Percentiles rank a stretch among this genome's conserved stretches.
phyloP scores from a whole-genome alignment of 2,797 vertebrate species.

The Chelidonichthys spinosus region DNA sequence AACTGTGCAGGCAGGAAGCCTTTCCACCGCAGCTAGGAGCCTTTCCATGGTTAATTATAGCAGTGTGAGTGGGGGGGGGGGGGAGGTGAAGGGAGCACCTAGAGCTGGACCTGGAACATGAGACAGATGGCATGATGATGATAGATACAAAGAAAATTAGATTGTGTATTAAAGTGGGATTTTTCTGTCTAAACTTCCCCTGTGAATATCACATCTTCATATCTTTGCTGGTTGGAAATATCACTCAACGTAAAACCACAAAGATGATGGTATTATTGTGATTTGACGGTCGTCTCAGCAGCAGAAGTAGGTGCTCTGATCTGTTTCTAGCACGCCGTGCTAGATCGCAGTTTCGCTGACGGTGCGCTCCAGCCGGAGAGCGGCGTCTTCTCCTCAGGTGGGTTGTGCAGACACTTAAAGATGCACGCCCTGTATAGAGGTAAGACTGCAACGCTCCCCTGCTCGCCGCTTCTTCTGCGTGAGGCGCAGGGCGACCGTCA shows the following conservation, averaged over 20 bases:
- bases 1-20: constrained; percentile 55
- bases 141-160: constrained; percentile 3
- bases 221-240: background rate
- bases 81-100: constrained; percentile 41
- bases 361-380: constrained; percentile 48
- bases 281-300: constrained; percentile 22
- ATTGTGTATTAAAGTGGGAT: constrained; percentile 5
- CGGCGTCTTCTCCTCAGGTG: constrained; percentile 63
- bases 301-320: constrained; percentile 45
- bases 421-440: constrained; percentile 25
- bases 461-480: constrained; percentile 14
- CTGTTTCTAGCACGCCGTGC: constrained; percentile 47
- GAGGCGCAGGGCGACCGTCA: constrained; percentile 25
- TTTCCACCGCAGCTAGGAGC: constrained; percentile 46
- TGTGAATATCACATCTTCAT: background rate
- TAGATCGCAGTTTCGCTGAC: constrained; percentile 63
- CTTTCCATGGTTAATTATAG: constrained; percentile 69
- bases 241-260: constrained; percentile 3
- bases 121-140: constrained; percentile 38
- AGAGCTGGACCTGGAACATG: constrained; percentile 18
- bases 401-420: constrained; percentile 37
- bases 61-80: constrained; percentile 29
- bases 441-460: constrained; percentile 19
- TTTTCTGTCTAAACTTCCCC: background rate
- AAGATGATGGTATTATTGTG: constrained; percentile 16